Conservation (phyloP, 2,888 invertebrate genomes). For the Agriopis aurantiaria region DNA sequence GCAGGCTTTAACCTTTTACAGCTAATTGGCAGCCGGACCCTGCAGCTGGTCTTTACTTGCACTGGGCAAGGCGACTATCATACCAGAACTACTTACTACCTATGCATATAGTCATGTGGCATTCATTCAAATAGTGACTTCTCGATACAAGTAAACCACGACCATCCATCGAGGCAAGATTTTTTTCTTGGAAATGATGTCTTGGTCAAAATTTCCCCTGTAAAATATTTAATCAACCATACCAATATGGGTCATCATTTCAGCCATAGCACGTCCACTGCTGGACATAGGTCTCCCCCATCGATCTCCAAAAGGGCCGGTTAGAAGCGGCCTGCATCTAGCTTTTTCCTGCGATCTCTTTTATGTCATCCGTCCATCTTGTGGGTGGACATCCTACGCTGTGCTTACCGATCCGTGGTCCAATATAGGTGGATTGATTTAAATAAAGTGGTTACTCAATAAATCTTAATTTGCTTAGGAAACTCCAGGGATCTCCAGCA, state of each 20-base stretch:
- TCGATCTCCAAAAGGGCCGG: too few species aligned
- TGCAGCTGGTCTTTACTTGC: constrained; percentile 18
- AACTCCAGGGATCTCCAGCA: too few species aligned
- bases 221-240: not conserved
- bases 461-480: too few species aligned
- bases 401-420: too few species aligned
- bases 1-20: constrained; percentile 65
- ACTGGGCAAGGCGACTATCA: not conserved
- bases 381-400: too few species aligned
- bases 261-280: too few species aligned
- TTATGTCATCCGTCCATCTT: too few species aligned
- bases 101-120: not conserved
- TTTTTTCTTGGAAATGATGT: not conserved
- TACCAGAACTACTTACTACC: not conserved
- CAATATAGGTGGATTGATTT: not conserved
- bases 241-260: not conserved
- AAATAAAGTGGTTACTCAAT: too few species aligned
- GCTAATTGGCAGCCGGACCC: constrained; percentile 50
- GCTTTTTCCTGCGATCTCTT: too few species aligned
- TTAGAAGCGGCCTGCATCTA: too few species aligned
- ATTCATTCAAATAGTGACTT: not conserved
- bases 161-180: not conserved
- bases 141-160: too few species aligned
- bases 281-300: too few species aligned
- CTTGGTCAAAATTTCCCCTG: not conserved